Base-by-base conservation (phyloP, 1,140 invertebrate genomes). In the Vanessa tameamea region DNA sequence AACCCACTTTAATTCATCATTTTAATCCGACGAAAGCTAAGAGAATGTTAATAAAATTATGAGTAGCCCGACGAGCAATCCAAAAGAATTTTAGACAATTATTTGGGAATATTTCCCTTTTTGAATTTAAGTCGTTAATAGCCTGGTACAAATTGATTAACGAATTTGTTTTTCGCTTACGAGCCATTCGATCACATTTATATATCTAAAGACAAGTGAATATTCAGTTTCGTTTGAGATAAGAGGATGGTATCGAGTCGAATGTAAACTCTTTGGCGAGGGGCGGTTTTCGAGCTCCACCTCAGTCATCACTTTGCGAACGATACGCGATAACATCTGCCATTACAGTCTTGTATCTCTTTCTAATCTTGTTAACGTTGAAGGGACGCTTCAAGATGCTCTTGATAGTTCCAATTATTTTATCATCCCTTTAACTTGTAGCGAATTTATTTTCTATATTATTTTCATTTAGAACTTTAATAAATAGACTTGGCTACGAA, bases 151-250 rank as follows among this genome's bases (percentile, higher is more conserved):
- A 64, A 47, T 64, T 43, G 43, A 64, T 47, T 9, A n/a, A 8
- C 13, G n/a, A 43, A 15, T 64, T 12, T 15, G 43, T 37, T 43
- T 64, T 20, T 43, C 6, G 15, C 6, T 43, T 15, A n/a, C 47
- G 9, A 43, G 6, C 3, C 3, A 43, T 5, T 8, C 37, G 37
- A 43, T 9, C 37, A 64, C 26, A 26, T 64, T 8, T n/a, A 64
- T 37, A 43, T 43, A 64, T 20, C 9, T 43, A 64, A n/a, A 43
- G 15, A 23, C 20, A 69, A 26, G 57, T 47, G 57, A 69, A 69
- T 69, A 61, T 69, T 61, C 57, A 69, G 57, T 69, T 63, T 63
- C 55, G 63, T 69, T 69, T 31, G 47, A 69, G 68, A 69, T 69
- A 63, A 69, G 68, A 26, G 57, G 55, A 61, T 57, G 47, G 43